phyloP scores from a whole-genome alignment of 2,888 invertebrate genomes.

The Machimus atricapillus region DNA sequence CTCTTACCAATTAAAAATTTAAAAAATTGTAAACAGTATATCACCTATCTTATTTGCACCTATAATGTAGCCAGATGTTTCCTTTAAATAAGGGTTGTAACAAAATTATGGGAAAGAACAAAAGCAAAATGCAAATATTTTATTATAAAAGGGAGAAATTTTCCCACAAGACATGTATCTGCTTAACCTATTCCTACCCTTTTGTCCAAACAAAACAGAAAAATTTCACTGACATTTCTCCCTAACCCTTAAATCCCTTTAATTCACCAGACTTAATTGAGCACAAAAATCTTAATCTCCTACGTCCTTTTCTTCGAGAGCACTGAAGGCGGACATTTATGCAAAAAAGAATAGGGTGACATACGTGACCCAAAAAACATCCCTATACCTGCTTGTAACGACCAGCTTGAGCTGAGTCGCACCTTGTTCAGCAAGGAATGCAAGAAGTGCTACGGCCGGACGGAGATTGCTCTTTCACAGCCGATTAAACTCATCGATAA shows the following conservation, averaged over 20 bases:
- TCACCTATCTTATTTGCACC: neutral
- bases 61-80: neutral
- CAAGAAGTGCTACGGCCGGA: neutral
- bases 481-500: conserved; percentile 9
- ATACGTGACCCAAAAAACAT: neutral
- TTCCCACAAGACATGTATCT: neutral
- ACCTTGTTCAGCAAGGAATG: neutral
- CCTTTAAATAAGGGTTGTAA: neutral
- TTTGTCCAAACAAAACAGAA: neutral
- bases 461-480: conserved; percentile 13
- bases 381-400: neutral
- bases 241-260: neutral
- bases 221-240: neutral
- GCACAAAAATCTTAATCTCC: neutral
- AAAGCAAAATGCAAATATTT: neutral
- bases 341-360: neutral
- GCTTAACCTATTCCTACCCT: neutral
- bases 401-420: neutral
- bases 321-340: neutral
- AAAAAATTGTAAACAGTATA: neutral
- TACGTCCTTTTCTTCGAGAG: neutral
- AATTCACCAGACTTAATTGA: conserved; percentile 6
- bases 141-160: neutral
- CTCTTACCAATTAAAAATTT: neutral
- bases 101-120: neutral